Base-by-base conservation (phyloP, 2,113 vertebrate genomes). In the Sporophila hypoxantha region DNA sequence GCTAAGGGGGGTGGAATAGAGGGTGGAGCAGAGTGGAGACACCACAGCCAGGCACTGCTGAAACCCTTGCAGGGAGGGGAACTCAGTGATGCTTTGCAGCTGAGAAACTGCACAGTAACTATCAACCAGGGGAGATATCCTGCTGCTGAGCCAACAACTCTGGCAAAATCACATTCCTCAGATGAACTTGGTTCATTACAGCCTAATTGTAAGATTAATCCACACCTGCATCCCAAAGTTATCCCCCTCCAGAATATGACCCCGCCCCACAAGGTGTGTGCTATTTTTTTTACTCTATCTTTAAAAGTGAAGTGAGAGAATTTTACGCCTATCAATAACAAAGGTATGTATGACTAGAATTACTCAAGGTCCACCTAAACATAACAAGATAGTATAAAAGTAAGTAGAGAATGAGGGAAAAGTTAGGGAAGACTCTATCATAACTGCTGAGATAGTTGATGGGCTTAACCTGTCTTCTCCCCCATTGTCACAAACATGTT, bases 31-130 rank as follows among this genome's bases (percentile, higher is more conserved):
- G 17, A 26, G 46, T 30, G 10, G 32, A 70, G 26, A 26, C 25
- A 61, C 8, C 0, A 0, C 17, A 26, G 47, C 27, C 37, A 32
- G 39, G 17, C 0, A 0, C 17, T 61, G 27, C 9, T 44, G 37
- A 36, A 70, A 37, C 17, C 10, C 4, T 26, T 32, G 37, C 46
- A 53, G 56, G 32, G 20, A 52, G 13, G 7, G 10, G 25, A 60
- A 42, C 13, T 70, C 0, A 0, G 10, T 42, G 25, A 16, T 50
- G 15, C 16, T 50, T 80, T 69, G 37, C 17, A 21, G 20, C 32
- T 61, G 56, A 50, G 37, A 36, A 70, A 30, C 66, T 36, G 26
- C 17, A 44, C 4, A 17, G 5, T 13, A 26, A 11, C 27, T 78
- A 19, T 16, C 26, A 70, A 20, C 13, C 26, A 52, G 37, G 10